Evolutionary conservation across 1,140 invertebrate genomes (phyloP), one percentile per base, ranked within the genome.

Genomic region (Nomia melanderi): DNA sequence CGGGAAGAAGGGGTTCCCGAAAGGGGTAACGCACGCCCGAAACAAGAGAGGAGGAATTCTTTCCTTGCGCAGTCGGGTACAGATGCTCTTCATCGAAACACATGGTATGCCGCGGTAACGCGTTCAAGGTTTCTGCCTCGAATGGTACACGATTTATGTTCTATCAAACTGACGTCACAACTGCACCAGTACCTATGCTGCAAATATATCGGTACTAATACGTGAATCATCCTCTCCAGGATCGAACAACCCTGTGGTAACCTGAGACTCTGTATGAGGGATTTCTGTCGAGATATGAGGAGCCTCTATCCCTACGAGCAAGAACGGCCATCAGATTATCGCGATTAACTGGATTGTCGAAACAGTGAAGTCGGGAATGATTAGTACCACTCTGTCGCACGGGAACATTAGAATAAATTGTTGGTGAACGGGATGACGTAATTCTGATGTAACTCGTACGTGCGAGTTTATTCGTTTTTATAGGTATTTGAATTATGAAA

Each of bases 281-380:
- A 86, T 89, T 88, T 85, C 33, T 44, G 77, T 84, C 79, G 60
- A 77, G 84, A 85, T 86, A 87, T 85, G 79, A 86, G 80, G 81
- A 84, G 72, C 66, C 63, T 44, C 41, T 36, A 7, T n/a, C 71
- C 25, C 67, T 72, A 81, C 59, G 78, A 80, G 57, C 56, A 44
- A 79, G 23, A 44, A 65, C 53, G 31, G 54, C 36, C 64, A 59
- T 36, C 79, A 86, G 87, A 89, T 89, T 88, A 85, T 81, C 63
- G 39, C 29, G 50, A 71, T 78, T 60, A 64, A 67, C 59, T 7
- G 74, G 73, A 81, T 79, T 78, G 44, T 33, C 63, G 59, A 17
- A 12, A 62, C 27, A 4, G 53, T 0, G 39, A 44, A 53, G 66
- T 77, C 74, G 23, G 12, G 11, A 7, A 17, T 25, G 23, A 65